phyloP scores from a whole-genome alignment of 2,113 vertebrate species.

The Dasyornis broadbenti region DNA sequence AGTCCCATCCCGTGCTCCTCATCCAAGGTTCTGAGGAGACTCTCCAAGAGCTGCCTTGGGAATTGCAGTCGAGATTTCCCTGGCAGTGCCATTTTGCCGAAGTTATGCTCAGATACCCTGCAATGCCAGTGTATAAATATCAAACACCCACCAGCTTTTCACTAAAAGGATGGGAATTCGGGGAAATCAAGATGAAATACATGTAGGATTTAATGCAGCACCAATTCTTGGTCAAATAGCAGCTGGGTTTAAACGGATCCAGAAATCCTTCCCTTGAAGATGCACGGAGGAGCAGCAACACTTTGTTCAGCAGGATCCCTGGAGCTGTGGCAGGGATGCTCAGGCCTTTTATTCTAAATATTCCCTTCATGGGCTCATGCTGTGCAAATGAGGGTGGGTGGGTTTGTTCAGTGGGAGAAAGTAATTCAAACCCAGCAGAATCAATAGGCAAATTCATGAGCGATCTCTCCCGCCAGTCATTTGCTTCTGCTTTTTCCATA shows the following conservation, averaged over 20 bases:
- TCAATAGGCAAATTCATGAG: background rate
- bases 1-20: background rate
- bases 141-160: background rate
- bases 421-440: background rate
- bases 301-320: background rate
- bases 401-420: background rate
- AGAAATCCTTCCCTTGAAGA: background rate
- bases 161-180: background rate
- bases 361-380: accelerated
- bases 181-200: background rate
- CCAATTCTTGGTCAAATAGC: background rate
- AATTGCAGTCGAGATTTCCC: accelerated
- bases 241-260: background rate
- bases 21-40: background rate
- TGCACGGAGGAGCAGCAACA: background rate
- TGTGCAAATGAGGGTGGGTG: background rate
- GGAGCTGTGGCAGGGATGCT: background rate
- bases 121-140: background rate
- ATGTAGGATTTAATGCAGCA: background rate
- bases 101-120: background rate
- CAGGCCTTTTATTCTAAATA: background rate
- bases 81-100: background rate
- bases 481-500: background rate
- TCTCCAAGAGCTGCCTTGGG: background rate
- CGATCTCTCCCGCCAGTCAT: background rate